Percentiles rank a stretch among this genome's conserved stretches.
Conservation (phyloP, 2,797 vertebrate species). For the Sus cebifrons region DNA sequence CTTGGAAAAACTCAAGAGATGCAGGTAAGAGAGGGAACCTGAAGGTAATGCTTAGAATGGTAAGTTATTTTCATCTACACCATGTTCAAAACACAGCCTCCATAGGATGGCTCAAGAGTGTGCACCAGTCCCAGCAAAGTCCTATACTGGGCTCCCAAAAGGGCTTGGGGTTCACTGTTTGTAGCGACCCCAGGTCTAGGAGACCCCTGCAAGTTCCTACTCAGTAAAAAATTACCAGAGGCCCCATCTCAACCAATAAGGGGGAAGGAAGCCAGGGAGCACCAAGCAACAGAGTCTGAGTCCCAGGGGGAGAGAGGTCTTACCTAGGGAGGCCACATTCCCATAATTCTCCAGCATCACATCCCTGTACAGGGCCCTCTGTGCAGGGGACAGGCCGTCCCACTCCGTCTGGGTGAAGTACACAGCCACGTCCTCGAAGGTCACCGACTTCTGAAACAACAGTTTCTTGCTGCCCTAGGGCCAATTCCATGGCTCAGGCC, state of each 20-base stretch:
- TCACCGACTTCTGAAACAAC: slow-evolving; percentile 87
- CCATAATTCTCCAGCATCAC: slow-evolving; percentile 87
- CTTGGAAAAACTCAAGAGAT: slow-evolving; percentile 36
- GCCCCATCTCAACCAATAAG: not conserved
- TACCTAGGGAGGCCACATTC: slow-evolving; percentile 83
- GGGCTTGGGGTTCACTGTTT: not conserved
- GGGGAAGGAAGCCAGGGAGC: slow-evolving; percentile 62
- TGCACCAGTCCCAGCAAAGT: not conserved
- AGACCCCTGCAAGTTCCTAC: not conserved
- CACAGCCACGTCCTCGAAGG: slow-evolving; percentile 86
- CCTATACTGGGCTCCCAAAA: not conserved
- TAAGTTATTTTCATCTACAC: not conserved
- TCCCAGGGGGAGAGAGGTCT: slow-evolving; percentile 37
- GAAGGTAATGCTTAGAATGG: not conserved
- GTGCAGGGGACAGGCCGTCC: slow-evolving; percentile 78
- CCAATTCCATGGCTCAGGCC: slow-evolving; percentile 84
- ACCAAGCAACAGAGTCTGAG: not conserved
- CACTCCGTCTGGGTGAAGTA: slow-evolving; percentile 84
- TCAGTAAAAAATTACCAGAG: slow-evolving; percentile 39
- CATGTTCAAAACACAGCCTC: slow-evolving; percentile 57
- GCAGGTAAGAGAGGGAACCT: not conserved
- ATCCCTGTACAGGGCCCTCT: slow-evolving; percentile 84
- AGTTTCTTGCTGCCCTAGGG: slow-evolving; percentile 86
- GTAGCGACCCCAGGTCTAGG: not conserved
- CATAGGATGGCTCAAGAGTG: not conserved